Evolutionary conservation across 2,797 vertebrate species (phyloP), one percentile per base, ranked within the genome.

Genomic region (Bryconaethiops microstoma): DNA sequence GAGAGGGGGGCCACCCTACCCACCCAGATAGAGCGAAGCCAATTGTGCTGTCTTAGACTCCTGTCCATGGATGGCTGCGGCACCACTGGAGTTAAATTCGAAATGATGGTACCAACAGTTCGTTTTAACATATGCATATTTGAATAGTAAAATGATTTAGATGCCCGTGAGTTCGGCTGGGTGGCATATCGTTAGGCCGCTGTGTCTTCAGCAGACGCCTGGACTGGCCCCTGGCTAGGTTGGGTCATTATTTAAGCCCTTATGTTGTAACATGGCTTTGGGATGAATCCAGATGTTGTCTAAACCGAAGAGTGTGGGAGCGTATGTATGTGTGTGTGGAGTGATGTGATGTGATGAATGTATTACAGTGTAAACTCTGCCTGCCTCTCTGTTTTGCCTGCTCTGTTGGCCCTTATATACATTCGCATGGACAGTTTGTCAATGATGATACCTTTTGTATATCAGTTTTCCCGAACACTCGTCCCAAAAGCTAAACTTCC

Each of bases 171-270:
- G 69, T 60, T 76, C 76, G 69, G 74, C 60, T 85, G 77, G 80
- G 70, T 83, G 82, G 82, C 82, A 69, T 70, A 67, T 54, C 48
- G 72, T 72, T 65, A 75, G 59, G 71, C 73, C 76, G 63, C 83
- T 84, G 80, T 80, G 74, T 65, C 76, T 77, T 71, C 63, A 72
- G 79, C 78, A 80, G 72, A 54, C 72, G 82, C 71, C 72, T 72
- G 81, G 84, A 74, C 81, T 40, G n/a, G 35, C 67, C 75, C 76
- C 77, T 59, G 54, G 75, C 64, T 68, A 75, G 77, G 64, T 74
- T 77, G 74, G 74, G 73, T 73, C 77, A 84, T 74, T 72, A 68
- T 55, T 74, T 81, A 79, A 75, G 71, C 68, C 74, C n/a, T 65
- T 57, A 60, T 68, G 73, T 70, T 75, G 73, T 72, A 84, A 45